Base-by-base conservation (phyloP, 1,140 invertebrate species). In the Plutomurus gul region DNA sequence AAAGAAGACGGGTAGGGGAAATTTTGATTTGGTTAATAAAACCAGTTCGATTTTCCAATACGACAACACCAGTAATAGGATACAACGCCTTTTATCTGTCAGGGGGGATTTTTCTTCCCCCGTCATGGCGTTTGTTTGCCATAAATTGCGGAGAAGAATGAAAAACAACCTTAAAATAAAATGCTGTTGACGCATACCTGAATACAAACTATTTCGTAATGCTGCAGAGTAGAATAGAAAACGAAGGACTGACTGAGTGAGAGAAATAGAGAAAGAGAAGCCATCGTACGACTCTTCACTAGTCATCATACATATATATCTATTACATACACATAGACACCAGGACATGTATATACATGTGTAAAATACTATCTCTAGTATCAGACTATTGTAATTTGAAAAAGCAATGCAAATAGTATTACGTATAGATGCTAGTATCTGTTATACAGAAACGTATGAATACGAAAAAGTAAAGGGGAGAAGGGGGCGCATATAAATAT, bases 121-220 rank as follows among this genome's bases (percentile, higher is more conserved):
- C n/a, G n/a, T n/a, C n/a, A n/a, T n/a, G 47, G 56, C 20, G 27
- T 65, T 65, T 65, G 16, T 25, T 36, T 65, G 56, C 27, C 56
- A 65, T 65, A 65, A 13, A 36, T 65, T 33, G 30, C 16, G 27
- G 56, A 18, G 10, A n/a, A 65, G 56, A 65, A 65, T 33, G 27
- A 65, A 33, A 65, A 65, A 65, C 56, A 65, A 36, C 30, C 13
- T 16, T 16, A 65, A 30, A 65, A 65, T 65, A 65, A 65, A 65
- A 65, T 7, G 27, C 30, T 65, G 25, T 65, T 65, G 56, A 65
- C 27, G 56, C 56, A 65, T 65, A 65, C 56, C 56, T 65, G 56
- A 65, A 65, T 65, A 65, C 25, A 65, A 65, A 65, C 30, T 65
- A 65, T 65, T 65, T 65, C n/a, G 27, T 65, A 65, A 65, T 65